Conservation (phyloP, 2,888 invertebrate species). For the Oligia fasciuncula region DNA sequence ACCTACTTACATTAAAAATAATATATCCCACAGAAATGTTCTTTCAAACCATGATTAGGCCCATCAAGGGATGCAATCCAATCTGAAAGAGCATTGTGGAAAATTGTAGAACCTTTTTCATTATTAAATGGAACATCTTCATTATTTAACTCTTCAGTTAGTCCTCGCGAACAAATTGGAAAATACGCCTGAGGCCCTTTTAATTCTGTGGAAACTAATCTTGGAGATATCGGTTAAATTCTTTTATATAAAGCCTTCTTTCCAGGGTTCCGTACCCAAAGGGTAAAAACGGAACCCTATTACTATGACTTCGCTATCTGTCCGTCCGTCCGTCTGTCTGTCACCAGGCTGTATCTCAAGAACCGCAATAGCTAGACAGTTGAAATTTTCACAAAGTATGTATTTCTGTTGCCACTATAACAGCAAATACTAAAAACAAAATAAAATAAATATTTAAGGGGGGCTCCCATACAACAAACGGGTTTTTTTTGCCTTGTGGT, state of each 20-base stretch:
- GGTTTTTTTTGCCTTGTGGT: no score
- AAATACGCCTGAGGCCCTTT: constrained; percentile 58
- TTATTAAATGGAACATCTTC: constrained; percentile 46
- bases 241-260: constrained; percentile 7
- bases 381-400: no score
- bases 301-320: no score
- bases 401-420: no score
- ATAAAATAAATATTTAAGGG: no score
- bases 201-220: constrained; percentile 58
- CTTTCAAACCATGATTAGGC: constrained; percentile 40
- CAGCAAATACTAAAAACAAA: no score
- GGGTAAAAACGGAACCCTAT: no score
- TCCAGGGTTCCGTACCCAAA: neutral
- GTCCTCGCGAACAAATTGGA: constrained; percentile 56
- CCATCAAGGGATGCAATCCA: constrained; percentile 43
- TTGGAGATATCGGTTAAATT: constrained; percentile 32
- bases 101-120: constrained; percentile 50
- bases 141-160: constrained; percentile 51
- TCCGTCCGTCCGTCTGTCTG: no score
- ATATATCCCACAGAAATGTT: constrained; percentile 26
- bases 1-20: neutral
- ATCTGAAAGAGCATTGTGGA: constrained; percentile 49
- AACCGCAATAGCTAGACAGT: no score
- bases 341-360: no score
- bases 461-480: no score